phyloP scores from a whole-genome alignment of 2,888 invertebrate species.

The Hyposoter didymator region DNA sequence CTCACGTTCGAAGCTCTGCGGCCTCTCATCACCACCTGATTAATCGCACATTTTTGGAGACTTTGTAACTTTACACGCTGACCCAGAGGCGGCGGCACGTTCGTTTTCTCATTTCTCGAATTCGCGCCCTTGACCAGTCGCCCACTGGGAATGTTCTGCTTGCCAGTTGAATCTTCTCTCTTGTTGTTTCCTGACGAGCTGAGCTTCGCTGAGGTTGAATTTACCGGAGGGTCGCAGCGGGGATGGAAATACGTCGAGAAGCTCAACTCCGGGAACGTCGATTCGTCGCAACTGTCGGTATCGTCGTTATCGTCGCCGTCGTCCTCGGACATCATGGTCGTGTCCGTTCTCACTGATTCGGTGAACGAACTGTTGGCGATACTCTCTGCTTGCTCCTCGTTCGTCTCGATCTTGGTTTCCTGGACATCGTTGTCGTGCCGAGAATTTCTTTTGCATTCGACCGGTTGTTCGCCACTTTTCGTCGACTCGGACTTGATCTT shows the following conservation, averaged over 20 bases:
- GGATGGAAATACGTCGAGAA: constrained; percentile 22
- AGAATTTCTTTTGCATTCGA: neutral
- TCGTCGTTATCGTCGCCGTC: constrained; percentile 71
- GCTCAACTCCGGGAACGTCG: constrained; percentile 68
- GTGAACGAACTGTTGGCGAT: constrained; percentile 55
- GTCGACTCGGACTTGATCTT: constrained; percentile 22
- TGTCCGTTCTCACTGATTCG: constrained; percentile 69
- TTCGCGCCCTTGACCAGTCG: constrained; percentile 47
- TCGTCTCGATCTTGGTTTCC: neutral
- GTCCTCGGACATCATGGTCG: constrained; percentile 73
- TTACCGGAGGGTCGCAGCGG: neutral
- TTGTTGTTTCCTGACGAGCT: constrained; percentile 23
- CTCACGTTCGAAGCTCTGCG: constrained; percentile 63
- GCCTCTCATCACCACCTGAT: constrained; percentile 42
- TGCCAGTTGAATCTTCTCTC: constrained; percentile 21
- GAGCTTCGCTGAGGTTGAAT: neutral
- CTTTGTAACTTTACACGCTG: constrained; percentile 65
- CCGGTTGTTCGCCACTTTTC: neutral
- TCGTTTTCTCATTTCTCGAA: constrained; percentile 32
- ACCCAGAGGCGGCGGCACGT: constrained; percentile 40
- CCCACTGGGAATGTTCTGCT: neutral
- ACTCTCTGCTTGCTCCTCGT: neutral
- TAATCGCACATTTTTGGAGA: constrained; percentile 43
- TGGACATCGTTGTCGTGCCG: neutral
- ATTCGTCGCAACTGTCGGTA: constrained; percentile 77